A percentile compares a stretch with the other conserved stretches of the same genome.
phyloP scores from a whole-genome alignment of 1,140 invertebrate genomes.

The Zaprionus ghesquierei region DNA sequence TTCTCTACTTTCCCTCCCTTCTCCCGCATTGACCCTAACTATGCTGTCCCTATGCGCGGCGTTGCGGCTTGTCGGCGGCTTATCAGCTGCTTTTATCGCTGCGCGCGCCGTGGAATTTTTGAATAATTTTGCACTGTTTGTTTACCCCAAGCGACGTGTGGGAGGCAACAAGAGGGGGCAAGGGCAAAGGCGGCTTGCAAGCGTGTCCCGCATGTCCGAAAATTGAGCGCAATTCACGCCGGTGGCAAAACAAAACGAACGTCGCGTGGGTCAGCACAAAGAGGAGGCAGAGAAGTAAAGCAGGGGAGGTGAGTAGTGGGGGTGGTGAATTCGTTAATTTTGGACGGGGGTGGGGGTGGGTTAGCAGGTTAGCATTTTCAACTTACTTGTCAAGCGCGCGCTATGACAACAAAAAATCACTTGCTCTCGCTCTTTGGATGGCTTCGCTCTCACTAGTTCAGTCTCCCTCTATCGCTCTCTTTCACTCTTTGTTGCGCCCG shows the following conservation, averaged over 20 bases:
- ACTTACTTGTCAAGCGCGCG: slow-evolving; percentile 63
- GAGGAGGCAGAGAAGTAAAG: not conserved
- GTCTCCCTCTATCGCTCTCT: slow-evolving; percentile 3
- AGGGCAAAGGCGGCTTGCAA: not conserved
- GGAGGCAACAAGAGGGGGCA: not conserved
- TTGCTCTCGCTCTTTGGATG: slow-evolving; percentile 19
- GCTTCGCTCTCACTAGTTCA: not conserved
- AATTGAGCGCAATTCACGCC: slow-evolving; percentile 38
- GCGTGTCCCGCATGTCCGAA: slow-evolving; percentile 44
- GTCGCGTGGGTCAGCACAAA: not conserved
- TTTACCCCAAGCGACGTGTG: slow-evolving; percentile 49
- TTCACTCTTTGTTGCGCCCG: slow-evolving; percentile 5
- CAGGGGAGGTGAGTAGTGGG: not conserved
- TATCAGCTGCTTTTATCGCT: slow-evolving; percentile 61
- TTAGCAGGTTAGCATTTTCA: slow-evolving; percentile 17
- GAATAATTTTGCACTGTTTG: slow-evolving; percentile 72
- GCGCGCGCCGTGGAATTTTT: slow-evolving; percentile 63
- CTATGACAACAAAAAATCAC: slow-evolving; percentile 60
- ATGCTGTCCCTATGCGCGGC: not conserved
- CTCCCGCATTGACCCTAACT: not conserved
- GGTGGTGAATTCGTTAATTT: not conserved
- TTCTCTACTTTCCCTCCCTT: not conserved
- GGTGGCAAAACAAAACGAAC: slow-evolving; percentile 72
- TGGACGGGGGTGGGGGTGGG: not conserved
- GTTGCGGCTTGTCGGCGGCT: slow-evolving; percentile 12